phyloP scores from a whole-genome alignment of 2,113 vertebrate species.

The Limanda limanda region DNA sequence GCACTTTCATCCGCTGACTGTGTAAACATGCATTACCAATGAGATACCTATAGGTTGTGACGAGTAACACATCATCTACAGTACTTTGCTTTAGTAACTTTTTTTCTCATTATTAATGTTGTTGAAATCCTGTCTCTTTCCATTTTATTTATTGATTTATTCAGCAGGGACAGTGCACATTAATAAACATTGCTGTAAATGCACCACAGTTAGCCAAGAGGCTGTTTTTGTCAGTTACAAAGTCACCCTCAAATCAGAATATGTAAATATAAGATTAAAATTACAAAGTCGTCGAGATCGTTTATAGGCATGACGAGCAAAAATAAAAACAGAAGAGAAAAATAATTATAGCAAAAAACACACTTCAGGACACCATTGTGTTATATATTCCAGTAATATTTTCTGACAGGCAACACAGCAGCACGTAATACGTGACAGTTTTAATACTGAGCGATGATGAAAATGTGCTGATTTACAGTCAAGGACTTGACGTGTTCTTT shows the following conservation, averaged over 20 bases:
- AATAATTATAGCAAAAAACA: neutral
- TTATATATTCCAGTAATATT: neutral
- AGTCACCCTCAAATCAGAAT: neutral
- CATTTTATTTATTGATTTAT: neutral
- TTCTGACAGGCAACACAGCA: neutral
- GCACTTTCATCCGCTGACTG: neutral
- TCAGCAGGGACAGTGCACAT: neutral
- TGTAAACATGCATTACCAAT: neutral
- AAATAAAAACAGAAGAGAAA: neutral
- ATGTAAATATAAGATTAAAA: neutral
- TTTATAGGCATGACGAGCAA: neutral
- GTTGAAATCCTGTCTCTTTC: neutral
- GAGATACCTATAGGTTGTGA: neutral
- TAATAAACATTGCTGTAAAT: neutral
- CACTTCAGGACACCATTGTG: neutral
- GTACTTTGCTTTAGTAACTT: neutral
- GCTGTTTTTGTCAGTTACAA: neutral
- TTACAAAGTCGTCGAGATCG: no score
- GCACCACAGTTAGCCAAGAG: neutral
- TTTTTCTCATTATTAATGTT: neutral
- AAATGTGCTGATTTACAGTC: neutral
- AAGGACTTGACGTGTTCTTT: neutral
- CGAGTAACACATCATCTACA: neutral
- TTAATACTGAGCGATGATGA: neutral
- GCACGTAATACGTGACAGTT: neutral